A percentile compares a stretch with the other conserved stretches of the same genome.
Conservation (phyloP, 2,113 vertebrate species). For the Phalacrocorax carbo region DNA sequence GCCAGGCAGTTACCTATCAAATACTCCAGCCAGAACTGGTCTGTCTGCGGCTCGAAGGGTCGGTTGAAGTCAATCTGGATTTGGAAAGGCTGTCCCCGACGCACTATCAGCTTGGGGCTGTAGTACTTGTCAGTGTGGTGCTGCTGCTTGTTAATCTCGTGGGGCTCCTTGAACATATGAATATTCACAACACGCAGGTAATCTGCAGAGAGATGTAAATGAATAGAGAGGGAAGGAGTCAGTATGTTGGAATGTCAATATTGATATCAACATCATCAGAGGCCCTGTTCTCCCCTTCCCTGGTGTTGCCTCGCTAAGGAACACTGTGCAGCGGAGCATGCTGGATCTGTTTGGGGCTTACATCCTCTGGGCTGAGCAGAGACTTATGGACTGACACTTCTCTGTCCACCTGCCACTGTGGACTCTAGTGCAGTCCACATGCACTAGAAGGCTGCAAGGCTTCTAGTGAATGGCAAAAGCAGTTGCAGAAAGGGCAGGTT, state of each 20-base stretch:
- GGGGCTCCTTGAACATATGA: constrained; percentile 74
- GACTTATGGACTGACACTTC: background rate
- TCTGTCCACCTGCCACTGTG: background rate
- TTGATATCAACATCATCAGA: background rate
- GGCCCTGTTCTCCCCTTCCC: background rate
- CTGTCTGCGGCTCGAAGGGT: constrained; percentile 76
- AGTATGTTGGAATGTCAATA: background rate
- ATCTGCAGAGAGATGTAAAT: constrained; percentile 65
- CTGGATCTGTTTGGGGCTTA: background rate
- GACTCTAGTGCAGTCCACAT: too few relatives aligned
- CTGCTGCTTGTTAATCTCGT: constrained; percentile 79
- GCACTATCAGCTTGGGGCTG: constrained; percentile 80
- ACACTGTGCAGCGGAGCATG: background rate
- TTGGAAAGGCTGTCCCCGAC: constrained; percentile 87
- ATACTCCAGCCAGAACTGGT: constrained; percentile 89
- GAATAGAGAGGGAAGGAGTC: background rate
- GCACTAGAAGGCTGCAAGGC: background rate
- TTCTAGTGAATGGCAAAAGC: background rate
- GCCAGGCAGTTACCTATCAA: constrained; percentile 84
- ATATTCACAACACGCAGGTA: constrained; percentile 79
- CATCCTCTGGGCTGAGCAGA: background rate
- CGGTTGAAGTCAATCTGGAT: constrained; percentile 85
- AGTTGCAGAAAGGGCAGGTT: background rate
- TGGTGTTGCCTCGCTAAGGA: background rate
- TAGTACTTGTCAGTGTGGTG: constrained; percentile 84